Evolutionary conservation across 30 jellyfish, hydroid and myxozoan species (phyloP).

Genomic region (Rhopilema esculentum): DNA sequence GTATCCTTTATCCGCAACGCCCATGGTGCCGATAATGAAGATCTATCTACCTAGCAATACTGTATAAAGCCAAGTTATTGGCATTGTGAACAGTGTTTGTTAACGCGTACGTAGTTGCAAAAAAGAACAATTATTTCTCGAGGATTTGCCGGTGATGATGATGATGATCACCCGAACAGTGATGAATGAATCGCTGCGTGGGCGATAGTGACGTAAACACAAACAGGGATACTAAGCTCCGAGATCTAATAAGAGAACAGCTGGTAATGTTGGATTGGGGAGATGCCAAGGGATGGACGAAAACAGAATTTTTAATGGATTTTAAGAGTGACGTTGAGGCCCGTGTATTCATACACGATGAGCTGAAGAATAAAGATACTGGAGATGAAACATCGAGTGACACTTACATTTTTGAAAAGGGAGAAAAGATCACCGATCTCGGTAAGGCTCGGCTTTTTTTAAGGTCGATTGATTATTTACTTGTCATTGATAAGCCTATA

Average conservation of each 20-base stretch:
- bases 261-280: background rate
- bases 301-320: background rate
- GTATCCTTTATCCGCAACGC: too few relatives aligned
- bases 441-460: slow-evolving; percentile 9
- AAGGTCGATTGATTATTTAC: background rate
- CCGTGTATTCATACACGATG: slow-evolving; percentile 35
- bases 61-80: too few relatives aligned
- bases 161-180: too few relatives aligned
- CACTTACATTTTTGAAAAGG: slow-evolving; percentile 19
- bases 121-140: too few relatives aligned
- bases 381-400: slow-evolving; percentile 9
- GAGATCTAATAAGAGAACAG: background rate
- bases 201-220: slow-evolving; percentile 4
- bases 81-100: too few relatives aligned
- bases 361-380: background rate
- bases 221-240: slow-evolving; percentile 27
- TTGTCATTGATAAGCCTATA: background rate
- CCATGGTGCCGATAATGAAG: too few relatives aligned
- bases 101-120: too few relatives aligned
- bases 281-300: background rate
- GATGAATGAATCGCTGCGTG: background rate
- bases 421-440: slow-evolving; percentile 46
- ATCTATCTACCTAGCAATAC: too few relatives aligned
- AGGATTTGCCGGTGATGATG: too few relatives aligned
- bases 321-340: slow-evolving; percentile 19